Base-by-base conservation (phyloP, 2,113 vertebrate species). In the Casuarius casuarius region DNA sequence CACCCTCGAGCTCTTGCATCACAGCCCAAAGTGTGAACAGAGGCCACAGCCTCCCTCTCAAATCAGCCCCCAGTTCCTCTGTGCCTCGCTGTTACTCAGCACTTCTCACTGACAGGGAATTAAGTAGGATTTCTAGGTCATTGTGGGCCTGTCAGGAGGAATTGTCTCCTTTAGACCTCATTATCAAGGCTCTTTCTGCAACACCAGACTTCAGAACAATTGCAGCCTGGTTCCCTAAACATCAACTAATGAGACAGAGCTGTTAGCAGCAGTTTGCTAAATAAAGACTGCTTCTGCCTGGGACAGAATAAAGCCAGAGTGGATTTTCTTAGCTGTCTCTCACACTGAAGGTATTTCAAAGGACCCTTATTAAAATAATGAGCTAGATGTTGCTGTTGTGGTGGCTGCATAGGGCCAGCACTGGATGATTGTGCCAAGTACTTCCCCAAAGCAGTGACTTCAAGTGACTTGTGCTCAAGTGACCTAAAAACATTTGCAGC, bases 91-190 rank as follows among this genome's bases (percentile, higher is more conserved):
- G 94, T 95, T 96, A 96, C 90, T 96, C 97, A 96, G 96, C 96
- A 86, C 82, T 94, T 96, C 90, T 78, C 91, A 5, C 87, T 95
- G 96, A 61, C 93, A 81, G 96, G 94, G 95, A 92, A 95, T 97
- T 97, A 97, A 97, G 89, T 86, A 77, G 95, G 97, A 96, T 97
- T 97, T 97, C 96, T 93, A 78, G 97, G 94, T 95, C 95, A 97
- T 94, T 97, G 97, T 97, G 95, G 85, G 91, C 63, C 94, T 97
- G 96, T 97, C 97, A 96, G 94, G 87, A 97, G 95, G 95, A 91
- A 96, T 97, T 31, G 74, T 93, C 96, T 97, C 95, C 91, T 80
- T 85, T 54, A 97, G 94, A 85, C 91, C 95, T 97, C 95, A 97
- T 97, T 96, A 96, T 79, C 91, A 63, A 89, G 89, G 87, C 93